Base-by-base conservation (phyloP, 2,113 vertebrate species). In the Todiramphus saurophagus region DNA sequence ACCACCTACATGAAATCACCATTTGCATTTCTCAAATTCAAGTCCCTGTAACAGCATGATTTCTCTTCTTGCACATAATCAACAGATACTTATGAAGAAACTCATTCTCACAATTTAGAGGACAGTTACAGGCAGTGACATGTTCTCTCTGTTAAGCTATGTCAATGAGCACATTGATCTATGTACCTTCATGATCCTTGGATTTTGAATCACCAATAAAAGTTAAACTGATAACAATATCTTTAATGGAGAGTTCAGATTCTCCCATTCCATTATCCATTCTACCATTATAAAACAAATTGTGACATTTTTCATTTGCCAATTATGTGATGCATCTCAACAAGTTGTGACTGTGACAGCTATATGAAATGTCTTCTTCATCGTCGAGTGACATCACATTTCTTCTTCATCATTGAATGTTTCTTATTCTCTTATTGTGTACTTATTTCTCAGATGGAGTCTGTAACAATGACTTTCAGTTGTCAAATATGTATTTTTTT, bases 301-400 rank as follows among this genome's bases (percentile, higher is more conserved):
- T 58, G 10, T 39, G n/a, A 35, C 14, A 46, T 7, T 89, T 70
- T 74, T 69, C 18, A 16, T 37, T 18, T 91, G 39, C 37, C n/a
- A 91, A 13, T 87, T 66, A 31, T 50, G 10, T 56, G 37, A 70
- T 43, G 17, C 12, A 58, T 59, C 75, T 59, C 66, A 72, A 53
- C 12, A 83, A 68, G 25, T 56, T 79, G 21, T 58, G 37, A 31
- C 12, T 6, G 46, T 60, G 30, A 11, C n/a, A 74, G 30, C 18
- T 89, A 46, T n/a, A 75, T 46, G 0, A 69, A 28, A 46, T 74
- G 55, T 68, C 16, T 63, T 44, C 20, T 64, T 91, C 30, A 20
- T 59, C 7, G 24, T 2, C 0, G 0, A 58, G 7, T 48, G 13
- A 55, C 33, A 58, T 39, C 2, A 67, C 19, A 44, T 73, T 73